Evolutionary conservation across 2,113 vertebrate genomes (phyloP), one percentile per base, ranked within the genome.

Genomic region (Onychostoma macrolepis): DNA sequence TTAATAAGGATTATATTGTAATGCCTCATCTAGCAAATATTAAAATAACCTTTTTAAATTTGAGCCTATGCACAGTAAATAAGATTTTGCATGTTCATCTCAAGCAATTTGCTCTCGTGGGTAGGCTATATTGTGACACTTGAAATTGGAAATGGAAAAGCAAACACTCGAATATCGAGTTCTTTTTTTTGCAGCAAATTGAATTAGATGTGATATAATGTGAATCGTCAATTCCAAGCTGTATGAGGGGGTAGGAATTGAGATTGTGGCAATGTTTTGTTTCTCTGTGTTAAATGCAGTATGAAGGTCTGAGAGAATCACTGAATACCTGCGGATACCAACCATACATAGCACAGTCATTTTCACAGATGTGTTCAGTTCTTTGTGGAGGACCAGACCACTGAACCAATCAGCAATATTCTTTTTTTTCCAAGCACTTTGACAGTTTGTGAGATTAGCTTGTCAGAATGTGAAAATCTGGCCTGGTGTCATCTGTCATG

Each of bases 11-110:
- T 82, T 82, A 82, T 48, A 67, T 28, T 82, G 26, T 67, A 82
- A 82, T 82, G 80, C 26, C 61, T 81, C 80, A 41, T 81, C n/a
- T 26, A 43, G 80, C 80, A 26, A 82, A 82, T 67, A 65, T 82
- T 67, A 43, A 82, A 82, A 82, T 82, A 82, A 65, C 58, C 80
- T 82, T 67, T 69, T 82, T 24, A 67, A 30, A 82, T 48, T 82
- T 82, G 80, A 24, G 56, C 19, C 61, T 41, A 12, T 48, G n/a
- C 53, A 61, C 11, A 48, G 61, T 82, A 45, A 67, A 67, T 82
- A 48, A 30, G n/a, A 67, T 82, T 67, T 26, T 82, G 48, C 41
- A 30, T 65, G 58, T 82, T 82, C 26, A 2, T 30, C 80, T 82
- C 36, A 63, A 28, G 24, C 26, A 28, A 67, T 69, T 69, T 48